Conservation (phyloP, 1,140 invertebrate genomes). For the Drosophila oshimai region DNA sequence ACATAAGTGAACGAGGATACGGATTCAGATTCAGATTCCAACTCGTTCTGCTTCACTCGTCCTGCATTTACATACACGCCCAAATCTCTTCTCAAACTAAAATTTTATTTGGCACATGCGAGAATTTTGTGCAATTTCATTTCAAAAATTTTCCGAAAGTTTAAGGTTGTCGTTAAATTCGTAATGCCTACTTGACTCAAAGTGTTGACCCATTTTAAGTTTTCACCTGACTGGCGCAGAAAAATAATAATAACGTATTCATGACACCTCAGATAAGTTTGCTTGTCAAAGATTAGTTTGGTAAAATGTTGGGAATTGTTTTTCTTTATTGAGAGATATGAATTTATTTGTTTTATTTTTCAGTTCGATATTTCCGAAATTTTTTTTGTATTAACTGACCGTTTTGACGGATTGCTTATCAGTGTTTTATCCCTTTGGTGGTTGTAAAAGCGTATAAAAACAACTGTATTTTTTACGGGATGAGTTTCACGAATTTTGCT, state of each 20-base stretch:
- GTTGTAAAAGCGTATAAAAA: background rate
- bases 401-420: background rate
- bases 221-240: background rate
- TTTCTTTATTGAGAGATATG: background rate
- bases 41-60: constrained; percentile 12
- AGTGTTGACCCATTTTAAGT: constrained; percentile 4
- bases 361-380: background rate
- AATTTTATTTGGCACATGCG: constrained; percentile 32
- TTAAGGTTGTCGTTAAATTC: constrained; percentile 12
- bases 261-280: background rate
- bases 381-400: background rate
- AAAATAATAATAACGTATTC: background rate
- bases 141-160: constrained; percentile 2
- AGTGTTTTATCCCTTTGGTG: background rate
- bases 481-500: background rate
- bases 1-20: constrained; percentile 25
- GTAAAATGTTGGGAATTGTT: background rate
- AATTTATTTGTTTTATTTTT: background rate
- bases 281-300: background rate
- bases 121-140: constrained; percentile 32
- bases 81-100: constrained; percentile 55
- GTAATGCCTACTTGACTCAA: background rate
- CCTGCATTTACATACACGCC: constrained; percentile 34
- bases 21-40: constrained; percentile 11
- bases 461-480: background rate